Conservation (phyloP, 2,113 vertebrate genomes). For the Taurulus bubalis region DNA sequence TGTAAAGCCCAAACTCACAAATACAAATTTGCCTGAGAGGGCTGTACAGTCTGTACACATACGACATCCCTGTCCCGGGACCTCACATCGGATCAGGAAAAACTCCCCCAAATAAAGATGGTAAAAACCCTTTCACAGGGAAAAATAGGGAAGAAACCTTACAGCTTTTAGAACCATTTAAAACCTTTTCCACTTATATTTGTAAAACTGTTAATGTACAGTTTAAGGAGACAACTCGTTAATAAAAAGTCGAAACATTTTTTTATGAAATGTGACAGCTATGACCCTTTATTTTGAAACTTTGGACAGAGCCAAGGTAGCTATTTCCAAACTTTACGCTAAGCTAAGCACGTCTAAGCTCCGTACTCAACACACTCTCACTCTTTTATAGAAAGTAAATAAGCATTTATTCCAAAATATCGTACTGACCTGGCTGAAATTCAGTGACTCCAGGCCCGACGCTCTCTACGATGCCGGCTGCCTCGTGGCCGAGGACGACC, state of each 20-base stretch:
- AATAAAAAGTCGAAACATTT: background rate
- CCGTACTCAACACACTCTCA: background rate
- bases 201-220: background rate
- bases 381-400: background rate
- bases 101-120: too few species aligned
- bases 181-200: background rate
- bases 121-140: too few species aligned
- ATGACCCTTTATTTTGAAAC: background rate
- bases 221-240: background rate
- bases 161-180: background rate
- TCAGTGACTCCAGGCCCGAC: slow-evolving; percentile 86
- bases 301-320: background rate
- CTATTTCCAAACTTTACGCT: background rate
- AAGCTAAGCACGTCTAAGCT: background rate
- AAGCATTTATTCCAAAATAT: too few species aligned
- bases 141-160: too few species aligned
- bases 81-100: too few species aligned
- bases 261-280: background rate
- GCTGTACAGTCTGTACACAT: too few species aligned
- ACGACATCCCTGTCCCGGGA: too few species aligned
- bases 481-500: slow-evolving; percentile 87
- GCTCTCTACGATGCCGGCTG: slow-evolving; percentile 88
- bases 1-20: too few species aligned
- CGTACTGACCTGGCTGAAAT: slow-evolving; percentile 80
- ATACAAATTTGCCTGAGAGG: too few species aligned